Evolutionary conservation across 2,888 invertebrate species (phyloP), one percentile per base, ranked within the genome.

Genomic region (Perizoma affinitatum): DNA sequence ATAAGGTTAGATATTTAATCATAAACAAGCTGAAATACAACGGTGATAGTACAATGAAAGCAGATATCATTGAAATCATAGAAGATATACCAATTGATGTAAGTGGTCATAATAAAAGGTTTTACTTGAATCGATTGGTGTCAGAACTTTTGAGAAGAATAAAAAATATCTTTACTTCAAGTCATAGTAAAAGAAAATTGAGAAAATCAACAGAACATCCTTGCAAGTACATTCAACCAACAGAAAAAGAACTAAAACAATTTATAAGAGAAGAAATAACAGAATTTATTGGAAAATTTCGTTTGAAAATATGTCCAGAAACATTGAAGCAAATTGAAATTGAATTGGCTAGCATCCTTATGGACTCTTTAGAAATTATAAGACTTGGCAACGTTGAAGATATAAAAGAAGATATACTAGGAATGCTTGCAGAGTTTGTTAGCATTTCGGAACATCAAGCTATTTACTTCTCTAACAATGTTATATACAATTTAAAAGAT

Each of bases 301-400:
- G 68, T 48, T 53, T 75, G 33, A 63, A 62, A 38, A 61, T 75
- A 36, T 68, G 70, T 56, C 54, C 66, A 5, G 63, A 70, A 9
- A 59, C 60, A 2, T 61, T 75, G 34, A 57, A 69, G 22, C 70
- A 71, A n/a, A 63, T 87, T 9, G 77, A 78, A 72, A 71, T 69
- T n/a, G 83, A 86, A 41, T 43, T 88, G 3, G 59, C 72, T 0
- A 74, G 76, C 63, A 62, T 82, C 41, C 44, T 86, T 2, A 65
- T 74, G 6, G 75, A 79, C 53, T 76, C 76, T 5, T 62, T 79
- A 41, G 74, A 78, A 36, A 65, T 67, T n/a, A 63, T 80, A 8
- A 63, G 65, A 38, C 53, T 46, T 42, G 74, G 69, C 7, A 69
- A 76, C 11, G 62, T 73, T 4, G 63, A 71, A 22, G 58, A 68